These are phyloP conservation scores for Sardinella longiceps DNA, from an alignment of 2,797 vertebrate genomes.

Conservation along the genomic window DNA sequence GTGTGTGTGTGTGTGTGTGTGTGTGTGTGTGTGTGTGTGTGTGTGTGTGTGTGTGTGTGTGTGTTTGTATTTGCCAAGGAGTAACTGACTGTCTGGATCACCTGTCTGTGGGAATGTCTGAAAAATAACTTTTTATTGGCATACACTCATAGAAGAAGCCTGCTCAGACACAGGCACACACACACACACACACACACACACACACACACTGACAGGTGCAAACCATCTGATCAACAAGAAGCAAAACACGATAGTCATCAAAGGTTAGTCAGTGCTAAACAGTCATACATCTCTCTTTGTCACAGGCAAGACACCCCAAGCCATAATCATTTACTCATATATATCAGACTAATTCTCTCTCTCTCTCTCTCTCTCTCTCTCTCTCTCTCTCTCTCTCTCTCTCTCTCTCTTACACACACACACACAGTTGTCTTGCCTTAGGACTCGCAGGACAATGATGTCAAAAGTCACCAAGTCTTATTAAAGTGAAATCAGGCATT, in stretches of 20 bases:
- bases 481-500: no score
- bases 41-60: neutral
- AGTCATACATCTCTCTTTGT: neutral
- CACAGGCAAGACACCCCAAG: neutral
- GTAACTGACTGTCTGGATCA: neutral
- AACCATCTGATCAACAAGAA: neutral
- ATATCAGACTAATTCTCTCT: neutral
- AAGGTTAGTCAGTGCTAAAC: neutral
- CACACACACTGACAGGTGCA: neutral
- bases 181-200: slow-evolving; percentile 1
- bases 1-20: neutral
- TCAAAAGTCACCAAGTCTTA: neutral
- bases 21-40: neutral
- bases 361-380: neutral
- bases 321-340: neutral
- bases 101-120: slow-evolving; percentile 11
- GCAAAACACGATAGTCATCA: neutral
- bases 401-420: neutral
- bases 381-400: neutral
- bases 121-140: neutral
- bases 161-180: neutral
- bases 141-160: neutral
- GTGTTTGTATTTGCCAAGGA: slow-evolving; percentile 18
- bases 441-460: neutral
- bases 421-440: neutral